These are phyloP conservation scores for Perca fluviatilis DNA, from an alignment of 2,113 vertebrate genomes.

Conservation along the genomic window DNA sequence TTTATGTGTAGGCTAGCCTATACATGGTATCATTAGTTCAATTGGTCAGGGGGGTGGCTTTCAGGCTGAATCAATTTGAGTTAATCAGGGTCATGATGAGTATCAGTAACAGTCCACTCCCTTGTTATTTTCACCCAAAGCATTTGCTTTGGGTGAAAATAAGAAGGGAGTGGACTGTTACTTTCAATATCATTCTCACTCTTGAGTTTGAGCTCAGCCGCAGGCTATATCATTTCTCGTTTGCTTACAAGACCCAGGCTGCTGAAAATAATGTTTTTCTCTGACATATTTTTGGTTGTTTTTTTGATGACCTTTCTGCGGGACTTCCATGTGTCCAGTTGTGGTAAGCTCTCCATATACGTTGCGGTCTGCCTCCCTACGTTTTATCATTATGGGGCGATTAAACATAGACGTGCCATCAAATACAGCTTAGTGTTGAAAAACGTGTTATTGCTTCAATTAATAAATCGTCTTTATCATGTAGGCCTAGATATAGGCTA, in stretches of 20 bases:
- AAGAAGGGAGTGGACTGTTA: neutral
- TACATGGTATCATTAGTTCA: neutral
- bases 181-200: neutral
- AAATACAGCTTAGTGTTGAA: no score
- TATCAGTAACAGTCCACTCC: neutral
- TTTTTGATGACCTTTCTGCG: neutral
- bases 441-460: no score
- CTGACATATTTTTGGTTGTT: neutral
- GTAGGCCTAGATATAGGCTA: no score
- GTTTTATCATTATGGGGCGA: neutral
- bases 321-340: neutral
- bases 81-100: neutral
- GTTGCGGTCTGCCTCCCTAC: neutral
- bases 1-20: no score
- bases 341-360: neutral
- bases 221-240: no score
- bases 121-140: no score
- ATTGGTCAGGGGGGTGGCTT: neutral
- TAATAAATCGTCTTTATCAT: no score
- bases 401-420: neutral
- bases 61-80: neutral
- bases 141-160: no score
- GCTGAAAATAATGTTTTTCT: slow-evolving; percentile 17
- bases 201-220: no score
- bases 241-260: neutral